Evolutionary conservation across 2,888 invertebrate genomes (phyloP), one percentile per base, ranked within the genome.

Genomic region (Acronicta psi): DNA sequence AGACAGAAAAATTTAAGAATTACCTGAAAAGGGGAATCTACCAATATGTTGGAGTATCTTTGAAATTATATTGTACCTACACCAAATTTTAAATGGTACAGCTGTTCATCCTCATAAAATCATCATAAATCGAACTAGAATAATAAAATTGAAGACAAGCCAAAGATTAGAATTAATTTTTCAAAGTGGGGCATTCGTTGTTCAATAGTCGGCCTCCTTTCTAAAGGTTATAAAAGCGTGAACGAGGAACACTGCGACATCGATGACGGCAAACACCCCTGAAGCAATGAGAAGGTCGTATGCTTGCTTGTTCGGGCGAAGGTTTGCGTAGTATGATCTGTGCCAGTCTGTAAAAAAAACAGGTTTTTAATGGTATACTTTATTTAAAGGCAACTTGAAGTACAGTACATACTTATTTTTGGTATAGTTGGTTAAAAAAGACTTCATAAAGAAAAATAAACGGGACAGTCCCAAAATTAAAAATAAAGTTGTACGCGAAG

Each of bases 231-330:
- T 85, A 79, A 95, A 92, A 29, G 96, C 95, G 80, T 96, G 96
- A 11, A 94, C 80, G 44, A 95, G 90, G 82, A 96, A 96, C 11
- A 96, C 94, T 0, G 91, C 84, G 0, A 95, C 95, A 77, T 96
- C 95, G 52, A 96, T 82, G 62, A 96, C 94, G 10, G 96, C 94
- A 75, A 96, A 96, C 34, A 96, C 94, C 23, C 96, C 95, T 1
- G 96, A 95, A 2, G 96, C 94, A 63, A 96, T 95, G 77, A 96
- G 91, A 87, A 96, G 95, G 75, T 96, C 96, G 89, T 96, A 95
- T 77, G 96, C 95, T 79, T 95, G 95, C 81, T 96, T 96, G 82
- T 96, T 95, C 11, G 96, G 95, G 69, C 95, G 95, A 70, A 95
- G 94, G 70, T 92, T 92, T 13, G 88, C 85, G 78, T 94, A 93